Evolutionary conservation across 2,888 invertebrate species (phyloP), one percentile per base, ranked within the genome.

Genomic region (Beris chalybata): DNA sequence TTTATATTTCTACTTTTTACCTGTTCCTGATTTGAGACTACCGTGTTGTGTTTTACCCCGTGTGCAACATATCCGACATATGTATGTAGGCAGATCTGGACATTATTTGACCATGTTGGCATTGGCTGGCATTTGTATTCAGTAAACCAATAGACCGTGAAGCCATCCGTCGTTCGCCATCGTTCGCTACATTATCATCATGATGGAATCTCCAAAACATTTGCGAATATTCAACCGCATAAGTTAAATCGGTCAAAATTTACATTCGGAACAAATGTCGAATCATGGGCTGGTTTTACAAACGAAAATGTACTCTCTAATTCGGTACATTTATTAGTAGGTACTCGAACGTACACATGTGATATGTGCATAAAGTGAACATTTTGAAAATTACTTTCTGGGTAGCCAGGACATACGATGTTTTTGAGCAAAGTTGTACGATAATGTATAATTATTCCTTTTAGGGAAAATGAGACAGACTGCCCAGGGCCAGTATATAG

Each of bases 161-260:
- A 22, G 3, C 48, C 48, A n/a, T 5, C 13, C 48, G n/a, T n/a
- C 44, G n/a, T 44, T 50, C 7, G 11, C 50, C 15, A 15, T 12
- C 15, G n/a, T 7, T 29, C 53, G 30, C 11, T 12, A 29, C 11
- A 53, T 9, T 53, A 22, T 22, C 47, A 48, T 30, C 47, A n/a
- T 45, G 29, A 4, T 43, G 44, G 22, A 56, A 22, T 9, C 44
- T 15, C 13, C 9, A 13, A 22, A 56, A 44, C 30, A 48, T 47
- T 47, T 47, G 48, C 31, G 48, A 59, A 45, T 29, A 31, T 59
- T 48, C 58, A 48, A 59, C 58, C 58, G 45, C 58, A 59, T 15
- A 44, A 43, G 56, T 12, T 56, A 13, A 56, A 43, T 56, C 31
- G 56, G 56, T 44, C 43, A 56, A 4, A n/a, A 44, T 43, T 56